phyloP scores from a whole-genome alignment of 2,113 vertebrate genomes.

The Galeopterus variegatus region DNA sequence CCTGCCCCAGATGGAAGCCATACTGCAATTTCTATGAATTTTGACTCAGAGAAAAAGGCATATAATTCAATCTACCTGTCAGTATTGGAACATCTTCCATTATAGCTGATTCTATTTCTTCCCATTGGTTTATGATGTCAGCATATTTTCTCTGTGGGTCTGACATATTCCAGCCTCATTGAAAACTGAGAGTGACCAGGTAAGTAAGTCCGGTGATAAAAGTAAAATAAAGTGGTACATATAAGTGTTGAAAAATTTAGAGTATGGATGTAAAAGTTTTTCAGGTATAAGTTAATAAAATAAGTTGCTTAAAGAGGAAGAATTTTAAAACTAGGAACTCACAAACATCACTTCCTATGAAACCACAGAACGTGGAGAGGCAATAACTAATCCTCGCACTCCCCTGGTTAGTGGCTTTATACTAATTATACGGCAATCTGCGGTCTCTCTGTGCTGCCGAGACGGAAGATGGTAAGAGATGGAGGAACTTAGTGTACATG shows the following conservation, averaged over 20 bases:
- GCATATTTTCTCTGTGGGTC: not conserved
- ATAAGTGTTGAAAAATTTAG: not conserved
- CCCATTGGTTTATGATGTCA: accelerated
- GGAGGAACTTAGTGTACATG: no score
- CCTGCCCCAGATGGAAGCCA: not conserved
- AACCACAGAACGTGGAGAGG: not conserved
- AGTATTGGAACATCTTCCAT: no score
- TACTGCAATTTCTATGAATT: accelerated
- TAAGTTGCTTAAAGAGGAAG: not conserved
- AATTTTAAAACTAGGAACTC: not conserved
- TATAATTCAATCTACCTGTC: accelerated
- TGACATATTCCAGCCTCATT: no score
- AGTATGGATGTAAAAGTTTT: not conserved
- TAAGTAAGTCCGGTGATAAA: no score
- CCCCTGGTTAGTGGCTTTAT: not conserved
- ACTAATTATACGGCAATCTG: no score
- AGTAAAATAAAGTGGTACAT: not conserved
- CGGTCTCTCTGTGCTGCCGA: no score
- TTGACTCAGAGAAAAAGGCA: not conserved
- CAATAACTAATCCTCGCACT: not conserved
- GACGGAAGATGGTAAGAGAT: no score
- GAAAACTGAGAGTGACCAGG: no score
- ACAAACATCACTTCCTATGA: not conserved
- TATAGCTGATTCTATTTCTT: not conserved
- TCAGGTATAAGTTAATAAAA: not conserved